Conservation (phyloP, 2,888 invertebrate genomes). For the Teleiodes luculella region DNA sequence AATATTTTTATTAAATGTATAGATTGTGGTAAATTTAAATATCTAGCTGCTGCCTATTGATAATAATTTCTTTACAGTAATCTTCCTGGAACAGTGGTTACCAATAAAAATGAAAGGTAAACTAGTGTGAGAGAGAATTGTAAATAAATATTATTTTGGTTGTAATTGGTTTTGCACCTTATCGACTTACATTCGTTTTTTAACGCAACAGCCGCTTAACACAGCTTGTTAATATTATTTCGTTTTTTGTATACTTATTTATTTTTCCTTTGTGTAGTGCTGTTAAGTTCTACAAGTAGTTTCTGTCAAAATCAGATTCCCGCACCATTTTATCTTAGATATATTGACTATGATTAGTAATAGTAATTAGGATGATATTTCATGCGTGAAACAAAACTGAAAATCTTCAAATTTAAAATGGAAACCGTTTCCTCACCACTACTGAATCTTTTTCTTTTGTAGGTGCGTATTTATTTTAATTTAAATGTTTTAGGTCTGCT, state of each 20-base stretch:
- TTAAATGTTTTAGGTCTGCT: conserved; percentile 77
- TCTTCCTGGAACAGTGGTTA: conserved; percentile 62
- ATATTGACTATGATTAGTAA: no score
- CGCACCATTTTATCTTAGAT: not conserved
- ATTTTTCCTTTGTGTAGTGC: not conserved
- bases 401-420: no score
- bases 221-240: conserved; percentile 17
- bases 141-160: not conserved
- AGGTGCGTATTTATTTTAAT: not conserved
- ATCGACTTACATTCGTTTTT: not conserved
- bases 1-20: not conserved
- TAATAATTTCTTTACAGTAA: conserved; percentile 55
- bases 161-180: not conserved
- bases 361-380: no score
- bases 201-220: conserved; percentile 12
- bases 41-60: not conserved
- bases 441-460: no score
- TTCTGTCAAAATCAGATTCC: not conserved
- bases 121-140: conserved; percentile 10
- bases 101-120: conserved; percentile 61
- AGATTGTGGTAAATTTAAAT: not conserved
- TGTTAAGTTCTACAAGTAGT: not conserved
- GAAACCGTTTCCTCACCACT: no score
- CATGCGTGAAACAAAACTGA: no score
- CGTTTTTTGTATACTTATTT: not conserved